These are phyloP conservation scores for Villa cingulata DNA, from an alignment of 2,888 invertebrate genomes.

Conservation along the genomic window DNA sequence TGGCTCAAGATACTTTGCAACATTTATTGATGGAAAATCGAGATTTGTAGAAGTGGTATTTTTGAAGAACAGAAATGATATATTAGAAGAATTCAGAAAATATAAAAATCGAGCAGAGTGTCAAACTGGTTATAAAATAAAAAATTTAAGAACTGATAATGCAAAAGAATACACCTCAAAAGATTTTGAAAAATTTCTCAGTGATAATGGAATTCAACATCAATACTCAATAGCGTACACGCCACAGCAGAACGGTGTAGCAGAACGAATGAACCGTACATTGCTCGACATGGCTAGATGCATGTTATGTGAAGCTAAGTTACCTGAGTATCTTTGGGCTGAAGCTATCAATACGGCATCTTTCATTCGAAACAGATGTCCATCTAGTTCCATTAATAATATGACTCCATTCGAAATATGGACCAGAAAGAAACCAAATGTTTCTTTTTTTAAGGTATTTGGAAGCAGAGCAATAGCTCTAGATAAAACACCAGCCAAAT, in stretches of 20 bases:
- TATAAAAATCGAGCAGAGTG: constrained; percentile 14
- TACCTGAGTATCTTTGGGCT: constrained; percentile 18
- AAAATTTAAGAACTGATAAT: constrained; percentile 18
- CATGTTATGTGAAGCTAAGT: constrained; percentile 16
- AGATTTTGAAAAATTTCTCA: constrained; percentile 12
- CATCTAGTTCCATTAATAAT: constrained; percentile 1
- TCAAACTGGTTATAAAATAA: constrained; percentile 14
- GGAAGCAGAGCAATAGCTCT: constrained; percentile 4
- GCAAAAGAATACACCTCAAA: constrained; percentile 16
- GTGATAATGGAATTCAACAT: constrained; percentile 15
- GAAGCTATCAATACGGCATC: constrained; percentile 19
- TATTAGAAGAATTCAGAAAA: constrained; percentile 12
- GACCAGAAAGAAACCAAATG: constrained; percentile 5
- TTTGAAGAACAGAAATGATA: constrained; percentile 12
- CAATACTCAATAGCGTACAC: constrained; percentile 15
- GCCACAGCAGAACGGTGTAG: constrained; percentile 20
- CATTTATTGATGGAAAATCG: constrained; percentile 7
- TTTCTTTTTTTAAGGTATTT: constrained; percentile 3
- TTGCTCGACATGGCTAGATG: too few relatives aligned
- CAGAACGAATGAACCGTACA: too few relatives aligned
- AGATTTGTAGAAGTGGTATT: constrained; percentile 4
- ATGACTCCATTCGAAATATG: constrained; percentile 8
- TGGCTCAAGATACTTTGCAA: constrained; percentile 1
- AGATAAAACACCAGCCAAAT: constrained; percentile 5
- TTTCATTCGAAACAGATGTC: constrained; percentile 9